Evolutionary conservation across 2,888 invertebrate genomes (phyloP).

Genomic region (Himalopsyche anomala): DNA sequence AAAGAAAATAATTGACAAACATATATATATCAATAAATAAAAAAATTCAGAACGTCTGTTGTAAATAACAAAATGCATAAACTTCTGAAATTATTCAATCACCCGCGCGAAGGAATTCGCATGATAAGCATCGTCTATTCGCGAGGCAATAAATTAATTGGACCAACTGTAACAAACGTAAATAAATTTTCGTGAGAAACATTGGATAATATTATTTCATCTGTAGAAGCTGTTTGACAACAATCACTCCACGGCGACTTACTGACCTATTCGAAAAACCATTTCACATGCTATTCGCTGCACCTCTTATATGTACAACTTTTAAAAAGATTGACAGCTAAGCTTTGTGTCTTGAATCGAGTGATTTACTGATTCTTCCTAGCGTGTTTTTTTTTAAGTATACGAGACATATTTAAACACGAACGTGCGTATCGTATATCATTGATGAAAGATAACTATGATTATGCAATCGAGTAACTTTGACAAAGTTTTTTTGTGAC

Average conservation of each 20-base stretch:
- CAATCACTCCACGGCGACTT: neutral
- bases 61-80: neutral
- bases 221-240: neutral
- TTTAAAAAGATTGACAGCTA: neutral
- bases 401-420: too few species aligned
- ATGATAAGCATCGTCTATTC: neutral
- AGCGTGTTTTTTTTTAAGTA: neutral
- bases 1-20: too few species aligned
- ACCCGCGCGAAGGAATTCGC: neutral
- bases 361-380: neutral
- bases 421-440: too few species aligned
- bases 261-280: constrained; percentile 16
- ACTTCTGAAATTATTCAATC: neutral
- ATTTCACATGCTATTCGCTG: neutral
- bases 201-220: neutral
- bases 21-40: too few species aligned
- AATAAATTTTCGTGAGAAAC: constrained; percentile 29
- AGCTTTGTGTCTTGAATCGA: neutral
- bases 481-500: too few species aligned
- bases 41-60: too few species aligned
- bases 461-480: too few species aligned
- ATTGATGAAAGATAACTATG: too few species aligned
- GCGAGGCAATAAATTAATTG: neutral
- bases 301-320: neutral
- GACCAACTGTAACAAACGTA: neutral